These are phyloP conservation scores for Girardia tigrina DNA, from an alignment of 2,888 invertebrate genomes.

Conservation along the genomic window DNA sequence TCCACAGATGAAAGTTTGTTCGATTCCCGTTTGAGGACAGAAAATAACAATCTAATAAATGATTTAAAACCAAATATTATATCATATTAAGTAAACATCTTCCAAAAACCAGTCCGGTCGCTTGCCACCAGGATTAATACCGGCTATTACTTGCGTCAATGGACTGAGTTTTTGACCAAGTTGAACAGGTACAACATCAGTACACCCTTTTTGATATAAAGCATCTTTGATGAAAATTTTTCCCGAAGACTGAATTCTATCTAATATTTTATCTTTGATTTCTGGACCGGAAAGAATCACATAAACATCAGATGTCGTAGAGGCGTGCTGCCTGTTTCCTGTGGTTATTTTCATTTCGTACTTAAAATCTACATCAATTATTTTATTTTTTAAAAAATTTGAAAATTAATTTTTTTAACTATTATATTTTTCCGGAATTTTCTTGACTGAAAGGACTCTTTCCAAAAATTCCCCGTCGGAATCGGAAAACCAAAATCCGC, in stretches of 20 bases:
- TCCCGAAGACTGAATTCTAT: not conserved
- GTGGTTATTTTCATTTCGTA: conserved; percentile 16
- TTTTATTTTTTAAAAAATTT: not conserved
- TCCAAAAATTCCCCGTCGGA: conserved; percentile 41
- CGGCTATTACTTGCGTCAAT: not conserved
- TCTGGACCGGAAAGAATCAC: not conserved
- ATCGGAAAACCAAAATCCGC: conserved; percentile 46
- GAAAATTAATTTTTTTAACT: not conserved
- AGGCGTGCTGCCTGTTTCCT: not conserved
- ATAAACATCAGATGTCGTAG: not conserved
- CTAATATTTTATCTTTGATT: not conserved
- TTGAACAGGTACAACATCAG: not conserved
- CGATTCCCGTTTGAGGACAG: conserved; percentile 46
- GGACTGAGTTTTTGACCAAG: not conserved
- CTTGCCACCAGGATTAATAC: not conserved
- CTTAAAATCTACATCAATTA: not conserved
- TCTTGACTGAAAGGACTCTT: conserved; percentile 6
- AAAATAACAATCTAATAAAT: conserved; percentile 43
- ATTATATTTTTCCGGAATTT: not conserved
- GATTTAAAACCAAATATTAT: not conserved
- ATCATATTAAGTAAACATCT: not conserved
- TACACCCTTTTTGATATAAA: not conserved
- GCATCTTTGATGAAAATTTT: not conserved
- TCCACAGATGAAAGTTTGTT: conserved; percentile 47
- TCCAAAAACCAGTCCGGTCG: not conserved